phyloP scores from a whole-genome alignment of 1,140 invertebrate species.

The Euwallacea fornicatus region DNA sequence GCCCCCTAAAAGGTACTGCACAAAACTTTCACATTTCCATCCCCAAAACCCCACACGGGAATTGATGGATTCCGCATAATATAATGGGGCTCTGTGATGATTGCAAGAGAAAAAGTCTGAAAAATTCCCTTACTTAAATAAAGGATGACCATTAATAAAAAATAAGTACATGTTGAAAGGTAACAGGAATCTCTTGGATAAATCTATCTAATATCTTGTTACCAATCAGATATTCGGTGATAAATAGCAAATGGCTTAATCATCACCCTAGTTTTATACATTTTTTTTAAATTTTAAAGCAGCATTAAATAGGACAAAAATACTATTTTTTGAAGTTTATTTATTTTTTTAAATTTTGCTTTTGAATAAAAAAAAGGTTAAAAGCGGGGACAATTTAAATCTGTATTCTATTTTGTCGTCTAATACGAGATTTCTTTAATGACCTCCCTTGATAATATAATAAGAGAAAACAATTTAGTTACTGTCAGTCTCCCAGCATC shows the following conservation, averaged over 20 bases:
- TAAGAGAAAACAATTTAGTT: slow-evolving; percentile 64
- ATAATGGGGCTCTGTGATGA: slow-evolving; percentile 67
- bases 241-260: too few species aligned
- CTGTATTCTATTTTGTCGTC: too few species aligned
- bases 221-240: too few species aligned
- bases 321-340: too few species aligned
- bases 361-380: too few species aligned
- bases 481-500: slow-evolving; percentile 75
- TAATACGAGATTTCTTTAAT: neutral
- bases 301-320: too few species aligned
- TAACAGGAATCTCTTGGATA: too few species aligned
- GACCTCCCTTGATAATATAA: slow-evolving; percentile 43
- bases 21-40: slow-evolving; percentile 66
- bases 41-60: slow-evolving; percentile 70
- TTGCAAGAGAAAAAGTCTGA: slow-evolving; percentile 59
- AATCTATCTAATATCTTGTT: too few species aligned
- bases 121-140: slow-evolving; percentile 26
- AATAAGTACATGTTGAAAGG: neutral
- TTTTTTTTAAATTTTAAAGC: too few species aligned
- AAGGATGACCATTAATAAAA: neutral
- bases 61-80: slow-evolving; percentile 76
- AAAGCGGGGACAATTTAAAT: too few species aligned
- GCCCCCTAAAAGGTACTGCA: slow-evolving; percentile 63
- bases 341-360: too few species aligned
- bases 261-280: too few species aligned